Evolutionary conservation across 2,797 vertebrate genomes (phyloP), one percentile per base, ranked within the genome.

Genomic region (Forpus xanthops): DNA sequence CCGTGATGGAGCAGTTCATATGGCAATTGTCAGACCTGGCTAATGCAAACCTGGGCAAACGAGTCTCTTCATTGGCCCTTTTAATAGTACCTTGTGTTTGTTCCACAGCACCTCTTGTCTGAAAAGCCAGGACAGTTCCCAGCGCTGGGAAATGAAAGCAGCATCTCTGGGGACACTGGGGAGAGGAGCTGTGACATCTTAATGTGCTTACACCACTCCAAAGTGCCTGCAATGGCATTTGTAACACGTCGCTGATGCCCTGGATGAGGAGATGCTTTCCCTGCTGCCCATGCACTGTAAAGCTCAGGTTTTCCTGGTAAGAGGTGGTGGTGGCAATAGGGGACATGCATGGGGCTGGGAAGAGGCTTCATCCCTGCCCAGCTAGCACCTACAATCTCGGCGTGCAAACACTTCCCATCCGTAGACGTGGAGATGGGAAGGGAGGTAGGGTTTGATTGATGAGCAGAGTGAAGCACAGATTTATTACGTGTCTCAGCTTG

Each of bases 1-100:
- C 55, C 1, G 0, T 1, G 1, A 14, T 0, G 6, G 64, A 71
- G 73, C 67, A 0, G 2, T 9, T 44, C 62, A 28, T 33, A 0
- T 0, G 50, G 41, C 2, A 0, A 0, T 0, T 2, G 24, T 47
- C 2, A 37, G 72, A 53, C 49, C 52, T 31, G 88, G 35, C 52
- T 78, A 39, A 20, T 0, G 16, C 9, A 2, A 42, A 67, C 4
- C 56, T 14, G 58, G n/a, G 4, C 66, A 15, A 71, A 77, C 23
- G 5, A 62, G 42, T 28, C 9, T 3, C 58, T 47, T 42, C 4
- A 2, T 2, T 0, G 1, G 17, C 17, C 72, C 66, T 81, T 84
- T 20, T 20, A 37, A 30, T 15, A 9, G 31, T 8, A 25, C 47
- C 12, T 76, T 49, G 28, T 60, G 12, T 0, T 19, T 25, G 62